Evolutionary conservation across 2,888 invertebrate genomes (phyloP), one percentile per base, ranked within the genome.

Genomic region (Liposcelis brunnea): DNA sequence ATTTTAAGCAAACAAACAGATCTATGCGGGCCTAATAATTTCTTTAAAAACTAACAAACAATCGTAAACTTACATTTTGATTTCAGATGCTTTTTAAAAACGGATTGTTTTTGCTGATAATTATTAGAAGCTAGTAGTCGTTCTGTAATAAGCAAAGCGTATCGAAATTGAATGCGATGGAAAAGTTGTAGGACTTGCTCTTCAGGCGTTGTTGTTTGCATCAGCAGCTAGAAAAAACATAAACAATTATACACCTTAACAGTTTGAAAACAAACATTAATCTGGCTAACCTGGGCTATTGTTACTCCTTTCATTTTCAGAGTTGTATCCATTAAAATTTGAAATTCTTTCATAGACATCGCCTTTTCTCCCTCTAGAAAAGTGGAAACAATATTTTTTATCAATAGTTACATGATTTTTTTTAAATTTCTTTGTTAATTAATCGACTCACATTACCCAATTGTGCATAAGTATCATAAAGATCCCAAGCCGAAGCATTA

Each of bases 381-480:
- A n/a, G n/a, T n/a, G n/a, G n/a, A n/a, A n/a, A n/a, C n/a, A n/a
- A n/a, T n/a, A n/a, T n/a, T n/a, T n/a, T n/a, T n/a, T n/a, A n/a
- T n/a, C n/a, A n/a, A n/a, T n/a, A n/a, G n/a, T n/a, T n/a, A n/a
- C n/a, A n/a, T n/a, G n/a, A n/a, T n/a, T n/a, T n/a, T n/a, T n/a
- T n/a, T n/a, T n/a, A n/a, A n/a, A n/a, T n/a, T n/a, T n/a, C n/a
- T n/a, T n/a, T n/a, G n/a, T n/a, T n/a, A n/a, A n/a, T n/a, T n/a
- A n/a, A n/a, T n/a, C n/a, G n/a, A n/a, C n/a, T n/a, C n/a, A 19
- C 16, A 16, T 18, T 40, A 40, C 40, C 40, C 10, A 40, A 14
- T 18, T 40, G 40, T 12, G 40, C 40, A 21, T 40, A 40, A 40
- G 40, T 40, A 18, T 40, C 40, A 40, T 40, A 40, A 6, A 40